phyloP scores from a whole-genome alignment of 2,797 vertebrate species.

The Pangasius djambal region DNA sequence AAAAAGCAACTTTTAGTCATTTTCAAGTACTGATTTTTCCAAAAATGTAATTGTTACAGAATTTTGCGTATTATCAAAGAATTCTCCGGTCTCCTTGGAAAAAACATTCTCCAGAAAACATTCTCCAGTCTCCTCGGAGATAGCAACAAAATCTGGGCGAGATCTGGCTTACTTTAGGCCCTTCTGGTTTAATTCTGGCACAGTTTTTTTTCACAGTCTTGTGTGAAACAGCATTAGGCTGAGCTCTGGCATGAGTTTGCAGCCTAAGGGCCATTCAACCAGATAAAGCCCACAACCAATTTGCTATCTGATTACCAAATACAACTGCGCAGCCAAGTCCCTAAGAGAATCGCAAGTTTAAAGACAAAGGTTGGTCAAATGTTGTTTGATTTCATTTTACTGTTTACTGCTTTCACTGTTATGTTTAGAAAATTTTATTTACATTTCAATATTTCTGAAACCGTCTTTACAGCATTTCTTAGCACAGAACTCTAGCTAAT shows the following conservation, averaged over 20 bases:
- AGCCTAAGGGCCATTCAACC: too few relatives aligned
- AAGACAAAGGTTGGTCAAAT: not conserved
- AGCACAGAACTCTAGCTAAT: constrained; percentile 36
- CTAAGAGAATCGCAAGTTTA: not conserved
- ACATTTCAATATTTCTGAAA: not conserved
- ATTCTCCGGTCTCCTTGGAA: not conserved
- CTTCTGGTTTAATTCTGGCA: too few relatives aligned
- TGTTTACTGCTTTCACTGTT: not conserved
- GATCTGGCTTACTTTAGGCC: too few relatives aligned
- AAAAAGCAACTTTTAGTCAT: not conserved
- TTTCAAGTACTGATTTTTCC: not conserved
- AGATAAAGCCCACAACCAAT: too few relatives aligned
- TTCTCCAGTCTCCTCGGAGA: not conserved
- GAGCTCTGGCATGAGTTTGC: too few relatives aligned
- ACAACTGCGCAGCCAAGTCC: not conserved
- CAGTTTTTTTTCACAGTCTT: too few relatives aligned
- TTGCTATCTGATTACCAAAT: too few relatives aligned
- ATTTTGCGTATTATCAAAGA: not conserved
- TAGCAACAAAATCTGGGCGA: too few relatives aligned
- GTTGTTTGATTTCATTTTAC: not conserved
- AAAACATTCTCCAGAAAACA: not conserved
- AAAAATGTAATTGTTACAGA: not conserved
- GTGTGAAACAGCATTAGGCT: too few relatives aligned
- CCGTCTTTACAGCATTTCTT: not conserved
- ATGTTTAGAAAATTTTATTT: not conserved